These are phyloP conservation scores for Augiades crinisus DNA, from an alignment of 2,888 invertebrate genomes.

Conservation along the genomic window DNA sequence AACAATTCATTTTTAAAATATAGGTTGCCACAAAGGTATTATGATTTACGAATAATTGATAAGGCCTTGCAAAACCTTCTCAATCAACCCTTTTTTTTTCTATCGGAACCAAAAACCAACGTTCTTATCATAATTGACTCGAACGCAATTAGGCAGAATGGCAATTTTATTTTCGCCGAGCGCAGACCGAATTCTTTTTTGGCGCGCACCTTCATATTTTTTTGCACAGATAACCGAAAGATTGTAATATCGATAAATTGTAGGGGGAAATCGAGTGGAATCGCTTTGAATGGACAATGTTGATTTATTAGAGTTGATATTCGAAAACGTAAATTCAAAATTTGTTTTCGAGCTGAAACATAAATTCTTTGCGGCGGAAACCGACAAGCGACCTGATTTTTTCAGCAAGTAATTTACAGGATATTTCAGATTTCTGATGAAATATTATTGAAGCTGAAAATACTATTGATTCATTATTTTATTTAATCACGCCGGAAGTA, in stretches of 20 bases:
- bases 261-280: slow-evolving; percentile 44
- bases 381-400: slow-evolving; percentile 28
- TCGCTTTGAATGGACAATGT: slow-evolving; percentile 42
- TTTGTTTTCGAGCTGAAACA: slow-evolving; percentile 33
- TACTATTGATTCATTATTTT: not conserved
- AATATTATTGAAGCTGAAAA: slow-evolving; percentile 32
- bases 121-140: slow-evolving; percentile 37
- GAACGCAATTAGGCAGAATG: slow-evolving; percentile 34
- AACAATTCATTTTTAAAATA: too few species aligned
- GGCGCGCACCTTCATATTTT: slow-evolving; percentile 37
- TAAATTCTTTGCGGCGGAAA: slow-evolving; percentile 35
- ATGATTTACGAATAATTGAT: not conserved
- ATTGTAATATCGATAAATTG: slow-evolving; percentile 43
- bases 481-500: too few species aligned
- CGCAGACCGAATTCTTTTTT: slow-evolving; percentile 29
- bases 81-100: slow-evolving; percentile 31
- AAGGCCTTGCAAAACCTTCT: not conserved
- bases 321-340: slow-evolving; percentile 31
- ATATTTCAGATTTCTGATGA: slow-evolving; percentile 7
- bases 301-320: slow-evolving; percentile 45
- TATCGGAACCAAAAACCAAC: slow-evolving; percentile 28
- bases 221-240: slow-evolving; percentile 42
- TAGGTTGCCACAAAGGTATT: too few species aligned
- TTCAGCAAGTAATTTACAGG: slow-evolving; percentile 27
- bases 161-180: slow-evolving; percentile 27